Conservation (phyloP, 2,797 vertebrate genomes). For the Bovichtus variegatus region DNA sequence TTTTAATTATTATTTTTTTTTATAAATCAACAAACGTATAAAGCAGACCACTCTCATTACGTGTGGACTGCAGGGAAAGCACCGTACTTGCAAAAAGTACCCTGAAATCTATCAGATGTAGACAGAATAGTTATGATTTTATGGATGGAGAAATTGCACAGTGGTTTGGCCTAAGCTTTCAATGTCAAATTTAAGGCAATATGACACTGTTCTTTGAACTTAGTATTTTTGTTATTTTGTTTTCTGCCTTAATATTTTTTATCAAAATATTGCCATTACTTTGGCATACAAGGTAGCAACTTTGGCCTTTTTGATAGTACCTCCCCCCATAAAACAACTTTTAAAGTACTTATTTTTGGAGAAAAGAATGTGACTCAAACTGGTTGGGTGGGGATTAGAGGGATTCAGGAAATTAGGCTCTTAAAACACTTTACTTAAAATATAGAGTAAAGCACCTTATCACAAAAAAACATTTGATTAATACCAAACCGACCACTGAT, state of each 20-base stretch:
- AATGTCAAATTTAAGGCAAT: slow-evolving; percentile 64
- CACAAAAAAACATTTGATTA: slow-evolving; percentile 73
- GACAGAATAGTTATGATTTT: slow-evolving; percentile 56
- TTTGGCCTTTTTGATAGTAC: slow-evolving; percentile 74
- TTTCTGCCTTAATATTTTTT: slow-evolving; percentile 79
- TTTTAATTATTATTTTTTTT: not conserved
- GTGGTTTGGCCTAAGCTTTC: slow-evolving; percentile 74
- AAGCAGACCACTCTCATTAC: slow-evolving; percentile 38
- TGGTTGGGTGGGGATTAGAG: slow-evolving; percentile 62
- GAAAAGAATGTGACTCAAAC: slow-evolving; percentile 80
- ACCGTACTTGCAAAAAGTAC: slow-evolving; percentile 50
- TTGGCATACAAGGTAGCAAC: slow-evolving; percentile 75
- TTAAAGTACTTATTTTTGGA: slow-evolving; percentile 76
- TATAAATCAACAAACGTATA: not conserved
- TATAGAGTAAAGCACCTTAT: slow-evolving; percentile 87
- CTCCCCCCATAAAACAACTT: slow-evolving; percentile 43
- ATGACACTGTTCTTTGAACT: slow-evolving; percentile 61
- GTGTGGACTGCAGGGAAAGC: slow-evolving; percentile 56
- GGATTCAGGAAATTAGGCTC: slow-evolving; percentile 79
- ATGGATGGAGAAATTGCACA: slow-evolving; percentile 70
- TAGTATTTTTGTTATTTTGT: slow-evolving; percentile 66
- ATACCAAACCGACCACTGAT: slow-evolving; percentile 86
- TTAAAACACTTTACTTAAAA: slow-evolving; percentile 74
- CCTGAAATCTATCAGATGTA: slow-evolving; percentile 55
- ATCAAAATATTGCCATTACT: slow-evolving; percentile 63